Evolutionary conservation across 1,140 invertebrate genomes (phyloP).

Genomic region (Drosophila melanica): DNA sequence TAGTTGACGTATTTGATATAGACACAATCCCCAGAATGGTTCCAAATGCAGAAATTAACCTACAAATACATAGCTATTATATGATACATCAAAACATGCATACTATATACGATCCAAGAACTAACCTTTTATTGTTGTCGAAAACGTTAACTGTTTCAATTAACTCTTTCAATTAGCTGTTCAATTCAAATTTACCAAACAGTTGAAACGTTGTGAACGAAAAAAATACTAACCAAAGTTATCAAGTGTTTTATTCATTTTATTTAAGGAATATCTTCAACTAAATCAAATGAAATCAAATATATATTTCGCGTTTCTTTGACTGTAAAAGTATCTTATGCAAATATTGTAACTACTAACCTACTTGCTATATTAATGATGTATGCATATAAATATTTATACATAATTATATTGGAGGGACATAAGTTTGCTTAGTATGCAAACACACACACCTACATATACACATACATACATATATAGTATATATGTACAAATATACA

Average conservation of each 20-base stretch:
- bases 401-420: slow-evolving; percentile 12
- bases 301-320: slow-evolving; percentile 68
- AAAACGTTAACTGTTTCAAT: slow-evolving; percentile 58
- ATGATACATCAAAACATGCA: slow-evolving; percentile 12
- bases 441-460: slow-evolving; percentile 1
- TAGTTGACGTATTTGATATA: not conserved
- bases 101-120: slow-evolving; percentile 30
- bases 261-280: slow-evolving; percentile 56
- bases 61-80: slow-evolving; percentile 15
- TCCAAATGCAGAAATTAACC: slow-evolving; percentile 7
- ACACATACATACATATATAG: not conserved
- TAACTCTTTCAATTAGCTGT: slow-evolving; percentile 54
- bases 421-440: not conserved
- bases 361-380: slow-evolving; percentile 27
- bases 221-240: slow-evolving; percentile 26
- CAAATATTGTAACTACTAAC: slow-evolving; percentile 33
- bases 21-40: not conserved
- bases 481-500: not conserved
- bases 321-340: slow-evolving; percentile 48
- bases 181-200: slow-evolving; percentile 40
- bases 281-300: slow-evolving; percentile 58
- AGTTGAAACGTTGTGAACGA: slow-evolving; percentile 42
- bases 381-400: slow-evolving; percentile 28
- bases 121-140: slow-evolving; percentile 54
- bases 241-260: slow-evolving; percentile 56